phyloP scores from a whole-genome alignment of 37 sponge, comb jelly and placozoan species.

The Aphrocallistes beatrix region DNA sequence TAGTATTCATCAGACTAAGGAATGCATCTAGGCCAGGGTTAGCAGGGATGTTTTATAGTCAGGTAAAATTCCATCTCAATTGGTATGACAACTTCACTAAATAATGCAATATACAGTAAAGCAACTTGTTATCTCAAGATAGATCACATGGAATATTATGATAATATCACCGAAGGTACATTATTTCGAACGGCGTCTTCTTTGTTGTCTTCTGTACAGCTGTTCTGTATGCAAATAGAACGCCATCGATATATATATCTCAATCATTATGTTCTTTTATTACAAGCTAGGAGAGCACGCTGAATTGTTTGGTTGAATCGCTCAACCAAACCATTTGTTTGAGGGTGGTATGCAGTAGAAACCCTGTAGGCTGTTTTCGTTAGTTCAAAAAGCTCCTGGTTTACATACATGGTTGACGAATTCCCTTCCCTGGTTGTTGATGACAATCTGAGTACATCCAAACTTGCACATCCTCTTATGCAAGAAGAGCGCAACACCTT shows the following conservation, averaged over 20 bases:
- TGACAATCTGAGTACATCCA: slow-evolving; percentile 21
- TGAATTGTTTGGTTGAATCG: slow-evolving; percentile 26
- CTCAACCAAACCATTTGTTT: slow-evolving; percentile 32
- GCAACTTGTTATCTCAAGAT: neutral
- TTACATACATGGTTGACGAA: slow-evolving; percentile 26
- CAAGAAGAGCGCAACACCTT: slow-evolving; percentile 24
- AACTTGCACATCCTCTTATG: slow-evolving; percentile 28
- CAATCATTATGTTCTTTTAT: slow-evolving; percentile 20
- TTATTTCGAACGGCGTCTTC: slow-evolving; percentile 14
- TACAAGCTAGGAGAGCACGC: neutral
- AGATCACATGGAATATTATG: neutral
- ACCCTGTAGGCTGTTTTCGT: slow-evolving; percentile 24
- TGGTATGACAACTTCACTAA: slow-evolving; percentile 20
- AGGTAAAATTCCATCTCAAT: slow-evolving; percentile 17
- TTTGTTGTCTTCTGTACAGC: slow-evolving; percentile 13
- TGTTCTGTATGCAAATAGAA: slow-evolving; percentile 20
- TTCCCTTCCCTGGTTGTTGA: slow-evolving; percentile 26
- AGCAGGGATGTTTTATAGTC: neutral
- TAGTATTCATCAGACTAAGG: neutral
- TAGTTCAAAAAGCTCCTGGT: slow-evolving; percentile 7
- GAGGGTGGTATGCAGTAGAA: slow-evolving; percentile 30
- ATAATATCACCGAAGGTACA: neutral
- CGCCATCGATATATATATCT: neutral
- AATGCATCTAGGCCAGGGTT: neutral
- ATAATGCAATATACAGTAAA: neutral